These are phyloP conservation scores for Trachelus troglodyta DNA, from an alignment of 2,888 invertebrate genomes.

Conservation along the genomic window DNA sequence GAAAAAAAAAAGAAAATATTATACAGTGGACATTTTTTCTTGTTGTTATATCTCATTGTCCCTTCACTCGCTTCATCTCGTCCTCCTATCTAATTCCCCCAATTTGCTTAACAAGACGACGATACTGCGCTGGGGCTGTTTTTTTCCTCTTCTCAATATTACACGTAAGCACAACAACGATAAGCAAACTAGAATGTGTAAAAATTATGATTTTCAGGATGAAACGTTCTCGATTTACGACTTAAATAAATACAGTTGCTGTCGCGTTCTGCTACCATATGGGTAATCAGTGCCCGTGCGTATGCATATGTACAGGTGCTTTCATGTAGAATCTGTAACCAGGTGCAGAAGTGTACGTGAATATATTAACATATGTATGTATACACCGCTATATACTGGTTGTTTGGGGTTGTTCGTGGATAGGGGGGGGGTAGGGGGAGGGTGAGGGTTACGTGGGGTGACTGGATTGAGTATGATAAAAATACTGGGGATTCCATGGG, in stretches of 20 bases:
- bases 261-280: neutral
- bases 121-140: neutral
- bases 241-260: neutral
- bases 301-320: neutral
- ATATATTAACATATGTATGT: neutral
- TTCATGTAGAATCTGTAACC: neutral
- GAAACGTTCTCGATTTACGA: neutral
- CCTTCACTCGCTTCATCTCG: neutral
- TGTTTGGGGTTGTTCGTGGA: neutral
- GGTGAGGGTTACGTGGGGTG: neutral
- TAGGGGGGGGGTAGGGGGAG: neutral
- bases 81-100: neutral
- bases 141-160: neutral
- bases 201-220: neutral
- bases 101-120: neutral
- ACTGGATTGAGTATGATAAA: neutral
- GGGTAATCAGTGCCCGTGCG: neutral
- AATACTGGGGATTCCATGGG: neutral
- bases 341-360: neutral
- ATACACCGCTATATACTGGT: neutral
- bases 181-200: neutral
- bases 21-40: neutral
- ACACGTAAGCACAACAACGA: neutral
- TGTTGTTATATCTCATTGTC: neutral
- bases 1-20: too few relatives aligned